Percentiles rank a stretch among this genome's conserved stretches.
Evolutionary conservation across 2,888 invertebrate genomes (phyloP).

Genomic region (Syritta pipiens): DNA sequence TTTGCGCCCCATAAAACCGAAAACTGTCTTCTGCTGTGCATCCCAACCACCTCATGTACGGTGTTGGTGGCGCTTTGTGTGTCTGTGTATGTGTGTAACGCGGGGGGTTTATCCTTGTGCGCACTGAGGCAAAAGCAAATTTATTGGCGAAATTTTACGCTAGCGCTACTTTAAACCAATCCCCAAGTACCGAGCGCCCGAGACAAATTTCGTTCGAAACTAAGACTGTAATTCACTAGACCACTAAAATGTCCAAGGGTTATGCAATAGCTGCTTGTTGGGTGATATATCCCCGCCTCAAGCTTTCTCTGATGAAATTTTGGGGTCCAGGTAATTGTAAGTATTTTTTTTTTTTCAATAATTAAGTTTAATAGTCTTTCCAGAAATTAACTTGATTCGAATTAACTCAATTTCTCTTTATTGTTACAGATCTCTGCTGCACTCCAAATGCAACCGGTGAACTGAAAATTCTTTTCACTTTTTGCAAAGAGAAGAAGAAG

Average conservation of each 20-base stretch:
- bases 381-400: neutral
- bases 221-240: constrained; percentile 57
- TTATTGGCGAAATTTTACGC: constrained; percentile 71
- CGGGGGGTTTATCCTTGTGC: constrained; percentile 52
- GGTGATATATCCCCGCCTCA: neutral
- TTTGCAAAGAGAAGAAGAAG: too few species aligned
- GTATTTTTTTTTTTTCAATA: too few species aligned
- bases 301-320: too few species aligned
- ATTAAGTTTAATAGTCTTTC: neutral
- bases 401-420: constrained; percentile 9
- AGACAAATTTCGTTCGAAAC: constrained; percentile 41
- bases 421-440: constrained; percentile 48
- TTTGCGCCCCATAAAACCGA: constrained; percentile 78
- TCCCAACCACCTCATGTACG: constrained; percentile 29
- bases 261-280: constrained; percentile 35
- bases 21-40: constrained; percentile 63
- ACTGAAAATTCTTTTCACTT: neutral
- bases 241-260: constrained; percentile 48
- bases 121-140: constrained; percentile 68
- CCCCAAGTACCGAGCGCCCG: constrained; percentile 3
- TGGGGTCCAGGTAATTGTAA: neutral
- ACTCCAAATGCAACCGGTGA: constrained; percentile 35
- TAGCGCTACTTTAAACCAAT: constrained; percentile 51
- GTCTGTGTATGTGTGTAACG: neutral
- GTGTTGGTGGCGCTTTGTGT: constrained; percentile 40